Evolutionary conservation across 2,888 invertebrate genomes (phyloP), one percentile per base, ranked within the genome.

Genomic region (Brachyopa scutellaris): DNA sequence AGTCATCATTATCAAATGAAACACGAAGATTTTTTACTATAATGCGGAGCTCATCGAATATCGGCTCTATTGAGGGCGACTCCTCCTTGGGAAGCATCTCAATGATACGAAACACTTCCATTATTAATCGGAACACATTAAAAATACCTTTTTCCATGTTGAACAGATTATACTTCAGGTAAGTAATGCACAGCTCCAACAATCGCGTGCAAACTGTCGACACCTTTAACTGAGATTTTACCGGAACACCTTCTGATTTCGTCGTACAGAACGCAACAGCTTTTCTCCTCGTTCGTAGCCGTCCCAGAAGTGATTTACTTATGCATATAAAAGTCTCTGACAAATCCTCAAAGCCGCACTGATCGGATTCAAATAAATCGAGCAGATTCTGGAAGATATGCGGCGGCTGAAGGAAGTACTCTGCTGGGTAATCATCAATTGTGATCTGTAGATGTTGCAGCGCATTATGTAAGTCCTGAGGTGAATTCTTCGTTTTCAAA

Each of bases 401-500:
- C 6, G 91, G 91, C 0, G 87, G 79, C 77, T 91, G 91, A 0
- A 90, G 84, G 19, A 90, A 85, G 69, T 88, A 90, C 55, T 91
- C 91, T 0, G 87, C 85, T 0, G 91, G 90, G 85, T 89, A 91
- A 62, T 91, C 91, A 9, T 61, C 49, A 31, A 91, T 85, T 2
- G 87, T 88, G 0, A 88, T 85, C 36, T 87, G 86, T 8, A 90
- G 47, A 59, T 87, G 87, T 1, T 85, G 85, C 0, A 90, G 38
- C 0, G 87, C 85, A 53, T 87, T 85, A 1, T 87, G 82, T 15
- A 90, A 31, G 9, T 88, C 86, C 6, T 59, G 13, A 2, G 78
- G 67, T 1, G 73, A 73, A 8, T 62, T 73, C 23, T 45, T 84
- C 7, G 53, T 74, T 6, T 74, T 66, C 29, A 87, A 55, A 49